phyloP scores from a whole-genome alignment of 2,888 invertebrate genomes.

The Lepidonotus clava region DNA sequence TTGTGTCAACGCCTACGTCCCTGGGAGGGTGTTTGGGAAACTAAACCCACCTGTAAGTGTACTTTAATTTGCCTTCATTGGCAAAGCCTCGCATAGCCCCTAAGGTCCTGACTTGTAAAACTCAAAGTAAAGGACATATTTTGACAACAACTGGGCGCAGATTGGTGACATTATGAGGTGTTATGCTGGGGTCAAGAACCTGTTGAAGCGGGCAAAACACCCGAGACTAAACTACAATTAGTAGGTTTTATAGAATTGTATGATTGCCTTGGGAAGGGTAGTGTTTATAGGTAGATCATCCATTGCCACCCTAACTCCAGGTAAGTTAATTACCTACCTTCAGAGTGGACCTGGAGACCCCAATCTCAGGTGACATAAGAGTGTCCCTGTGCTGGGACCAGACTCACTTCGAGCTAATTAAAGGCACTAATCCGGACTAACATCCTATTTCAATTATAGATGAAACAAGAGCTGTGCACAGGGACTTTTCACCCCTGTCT shows the following conservation, averaged over 20 bases:
- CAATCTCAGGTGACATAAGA: neutral
- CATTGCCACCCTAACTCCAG: neutral
- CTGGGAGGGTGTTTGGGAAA: neutral
- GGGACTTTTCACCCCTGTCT: too few species aligned
- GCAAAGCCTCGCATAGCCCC: neutral
- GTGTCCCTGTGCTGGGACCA: neutral
- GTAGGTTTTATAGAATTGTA: too few species aligned
- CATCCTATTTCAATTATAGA: too few species aligned
- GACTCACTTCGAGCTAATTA: neutral
- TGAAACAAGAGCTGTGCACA: neutral
- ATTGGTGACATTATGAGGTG: neutral
- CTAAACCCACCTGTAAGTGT: neutral
- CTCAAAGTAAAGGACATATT: conserved; percentile 28
- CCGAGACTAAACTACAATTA: too few species aligned
- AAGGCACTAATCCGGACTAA: neutral
- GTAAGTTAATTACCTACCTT: neutral
- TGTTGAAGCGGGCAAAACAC: neutral
- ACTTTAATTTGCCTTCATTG: conserved; percentile 24
- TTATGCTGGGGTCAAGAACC: neutral
- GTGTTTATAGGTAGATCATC: neutral
- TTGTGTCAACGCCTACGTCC: neutral
- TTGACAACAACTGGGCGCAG: neutral
- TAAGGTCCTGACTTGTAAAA: neutral
- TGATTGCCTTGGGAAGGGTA: too few species aligned
- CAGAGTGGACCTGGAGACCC: neutral